Base-by-base conservation (phyloP, 1,140 invertebrate genomes). In the Formica selysi region DNA sequence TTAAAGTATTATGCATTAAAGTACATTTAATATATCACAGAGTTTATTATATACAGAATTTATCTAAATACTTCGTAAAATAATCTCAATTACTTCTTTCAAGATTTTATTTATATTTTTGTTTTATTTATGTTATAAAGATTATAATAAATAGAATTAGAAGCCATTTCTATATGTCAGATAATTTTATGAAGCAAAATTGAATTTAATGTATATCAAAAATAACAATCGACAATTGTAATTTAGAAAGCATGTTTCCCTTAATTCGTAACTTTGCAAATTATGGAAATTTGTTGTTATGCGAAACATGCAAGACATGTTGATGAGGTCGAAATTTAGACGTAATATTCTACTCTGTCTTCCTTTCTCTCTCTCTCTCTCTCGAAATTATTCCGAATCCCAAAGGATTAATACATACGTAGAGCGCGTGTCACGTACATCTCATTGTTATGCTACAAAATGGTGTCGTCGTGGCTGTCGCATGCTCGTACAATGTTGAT, bases 361-460 rank as follows among this genome's bases (percentile, higher is more conserved):
- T 41, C 22, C 8, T 41, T 11, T 51, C 13, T 48, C 44, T 16
- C 44, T 48, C 13, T 48, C 13, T 48, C 11, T 19, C 26, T 32
- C n/a, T 36, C 29, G 32, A 44, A 83, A 74, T 74, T 74, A 73
- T 38, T 29, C 44, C 19, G n/a, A 11, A 11, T 8, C 68, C n/a
- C 68, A 22, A 36, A 16, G 8, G 68, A n/a, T 44, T 36, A 73
- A 41, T 44, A 32, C 54, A 19, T 26, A 29, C 54, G 13, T 48
- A 29, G 44, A 73, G 29, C 29, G 36, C 32, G 54, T 26, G 54
- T 38, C 67, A 48, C 22, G 13, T 61, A 61, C 38, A 36, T 74
- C 68, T 83, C 79, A 62, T 59, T 83, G 68, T 83, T 73, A 61
- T 22, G 38, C 67, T 81, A 26, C 38, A 81, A 81, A 81, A 81